Conservation (phyloP, 2,797 vertebrate species). For the Hipposideros larvatus region DNA sequence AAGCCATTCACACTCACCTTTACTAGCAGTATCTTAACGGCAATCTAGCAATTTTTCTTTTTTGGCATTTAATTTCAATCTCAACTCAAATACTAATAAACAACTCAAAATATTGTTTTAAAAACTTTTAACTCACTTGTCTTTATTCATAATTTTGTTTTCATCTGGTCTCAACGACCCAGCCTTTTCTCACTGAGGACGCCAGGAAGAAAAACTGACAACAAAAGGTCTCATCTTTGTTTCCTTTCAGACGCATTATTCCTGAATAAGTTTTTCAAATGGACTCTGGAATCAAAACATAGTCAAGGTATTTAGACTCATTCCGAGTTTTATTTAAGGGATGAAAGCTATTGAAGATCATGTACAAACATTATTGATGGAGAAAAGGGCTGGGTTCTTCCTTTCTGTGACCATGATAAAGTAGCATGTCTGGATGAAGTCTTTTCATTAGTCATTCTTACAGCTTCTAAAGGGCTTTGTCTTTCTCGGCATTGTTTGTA, state of each 20-base stretch:
- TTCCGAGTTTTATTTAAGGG: background rate
- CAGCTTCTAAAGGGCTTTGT: background rate
- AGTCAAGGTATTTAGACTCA: background rate
- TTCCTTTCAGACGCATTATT: background rate
- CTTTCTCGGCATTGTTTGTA: background rate
- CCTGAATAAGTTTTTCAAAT: background rate
- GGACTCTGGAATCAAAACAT: background rate
- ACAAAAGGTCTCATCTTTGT: background rate
- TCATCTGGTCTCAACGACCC: background rate
- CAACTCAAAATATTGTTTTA: slow-evolving; percentile 68
- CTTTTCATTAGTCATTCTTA: background rate
- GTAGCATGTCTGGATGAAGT: background rate
- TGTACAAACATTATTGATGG: background rate
- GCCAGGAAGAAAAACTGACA: background rate
- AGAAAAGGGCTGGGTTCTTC: background rate
- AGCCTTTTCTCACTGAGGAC: background rate
- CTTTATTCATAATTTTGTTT: slow-evolving; percentile 23
- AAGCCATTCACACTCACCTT: slow-evolving; percentile 67
- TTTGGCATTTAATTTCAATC: slow-evolving; percentile 71
- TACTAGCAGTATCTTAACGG: slow-evolving; percentile 51
- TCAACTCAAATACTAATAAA: slow-evolving; percentile 84
- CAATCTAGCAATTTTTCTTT: slow-evolving; percentile 68
- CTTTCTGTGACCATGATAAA: background rate
- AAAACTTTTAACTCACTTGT: slow-evolving; percentile 53
- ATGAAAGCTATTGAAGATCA: background rate